Base-by-base conservation (phyloP, 2,113 vertebrate genomes). In the Mustela lutreola region DNA sequence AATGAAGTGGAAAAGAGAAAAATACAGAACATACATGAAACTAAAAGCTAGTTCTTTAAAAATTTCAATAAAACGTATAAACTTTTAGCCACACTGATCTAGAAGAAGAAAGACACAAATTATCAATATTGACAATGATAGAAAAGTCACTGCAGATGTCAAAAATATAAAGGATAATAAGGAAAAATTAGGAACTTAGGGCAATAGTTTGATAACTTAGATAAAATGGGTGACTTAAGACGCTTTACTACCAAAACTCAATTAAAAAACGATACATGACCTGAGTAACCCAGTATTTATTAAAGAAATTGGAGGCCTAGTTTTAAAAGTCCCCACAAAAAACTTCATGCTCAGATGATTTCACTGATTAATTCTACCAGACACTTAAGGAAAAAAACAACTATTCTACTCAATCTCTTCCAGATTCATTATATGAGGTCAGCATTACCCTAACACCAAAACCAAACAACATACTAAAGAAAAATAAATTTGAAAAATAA, bases 141-240 rank as follows among this genome's bases (percentile, higher is more conserved):
- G 39, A 96, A 63, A 24, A 85, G 45, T 70, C 79, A 82, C 8
- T 45, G 50, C 11, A 42, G 39, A 92, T 84, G 22, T 48, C 53
- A 71, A 4, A 91, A 15, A 83, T 80, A 71, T n/a, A 87, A 78
- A 82, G 22, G 15, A 53, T 89, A 76, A 89, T 93, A 71, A 82
- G 39, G 26, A 91, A 93, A 91, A 95, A 79, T 58, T 26, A 62
- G 15, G 5, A 71, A 79, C 9, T 89, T 89, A 48, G 58, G 15
- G 53, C 62, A 94, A 90, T 42, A 91, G 80, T 90, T 87, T 79
- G 28, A 65, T 70, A 91, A 62, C 15, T 95, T 93, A 78, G 28
- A 82, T 63, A 28, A 86, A 94, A 70, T 76, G 11, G 48, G 53
- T 79, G 87, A 58, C 86, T 91, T 87, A 11, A 95, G 82, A 85